Evolutionary conservation across 2,113 vertebrate genomes (phyloP).

Genomic region (Lasiurus borealis): DNA sequence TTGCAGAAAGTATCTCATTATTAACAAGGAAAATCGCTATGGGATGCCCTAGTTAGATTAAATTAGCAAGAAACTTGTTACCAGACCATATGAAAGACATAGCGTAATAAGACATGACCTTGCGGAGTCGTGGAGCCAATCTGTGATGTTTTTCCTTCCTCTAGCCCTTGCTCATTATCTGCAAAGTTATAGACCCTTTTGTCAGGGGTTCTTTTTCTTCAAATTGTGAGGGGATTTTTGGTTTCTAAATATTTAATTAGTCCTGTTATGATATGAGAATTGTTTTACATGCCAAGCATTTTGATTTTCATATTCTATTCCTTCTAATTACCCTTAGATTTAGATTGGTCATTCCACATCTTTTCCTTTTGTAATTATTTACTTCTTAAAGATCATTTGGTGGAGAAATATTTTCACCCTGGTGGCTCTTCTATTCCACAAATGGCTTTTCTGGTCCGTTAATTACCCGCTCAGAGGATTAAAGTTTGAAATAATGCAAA

Average conservation of each 20-base stretch:
- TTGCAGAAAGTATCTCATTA: constrained; percentile 84
- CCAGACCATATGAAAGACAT: constrained; percentile 86
- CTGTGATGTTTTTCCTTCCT: constrained; percentile 79
- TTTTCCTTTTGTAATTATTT: constrained; percentile 90
- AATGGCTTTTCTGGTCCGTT: constrained; percentile 89
- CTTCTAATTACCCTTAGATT: constrained; percentile 89
- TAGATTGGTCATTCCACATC: constrained; percentile 89
- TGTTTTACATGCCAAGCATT: constrained; percentile 86
- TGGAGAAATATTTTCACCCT: constrained; percentile 89
- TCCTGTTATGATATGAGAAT: constrained; percentile 87
- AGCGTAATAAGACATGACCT: constrained; percentile 88
- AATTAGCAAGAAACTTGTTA: constrained; percentile 90
- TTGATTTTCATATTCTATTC: constrained; percentile 84
- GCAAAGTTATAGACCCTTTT: constrained; percentile 87
- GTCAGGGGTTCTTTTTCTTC: constrained; percentile 89
- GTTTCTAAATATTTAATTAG: constrained; percentile 93
- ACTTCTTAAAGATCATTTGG: constrained; percentile 90
- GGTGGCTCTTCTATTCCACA: constrained; percentile 87
- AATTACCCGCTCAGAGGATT: constrained; percentile 91
- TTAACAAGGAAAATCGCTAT: constrained; percentile 87
- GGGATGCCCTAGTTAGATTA: constrained; percentile 89
- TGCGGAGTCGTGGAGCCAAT: constrained; percentile 86
- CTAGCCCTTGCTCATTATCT: constrained; percentile 90
- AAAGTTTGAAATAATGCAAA: constrained; percentile 85
- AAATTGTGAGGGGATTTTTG: constrained; percentile 85